Evolutionary conservation across 2,113 vertebrate genomes (phyloP).

Genomic region (Poeciliopsis occidentalis): DNA sequence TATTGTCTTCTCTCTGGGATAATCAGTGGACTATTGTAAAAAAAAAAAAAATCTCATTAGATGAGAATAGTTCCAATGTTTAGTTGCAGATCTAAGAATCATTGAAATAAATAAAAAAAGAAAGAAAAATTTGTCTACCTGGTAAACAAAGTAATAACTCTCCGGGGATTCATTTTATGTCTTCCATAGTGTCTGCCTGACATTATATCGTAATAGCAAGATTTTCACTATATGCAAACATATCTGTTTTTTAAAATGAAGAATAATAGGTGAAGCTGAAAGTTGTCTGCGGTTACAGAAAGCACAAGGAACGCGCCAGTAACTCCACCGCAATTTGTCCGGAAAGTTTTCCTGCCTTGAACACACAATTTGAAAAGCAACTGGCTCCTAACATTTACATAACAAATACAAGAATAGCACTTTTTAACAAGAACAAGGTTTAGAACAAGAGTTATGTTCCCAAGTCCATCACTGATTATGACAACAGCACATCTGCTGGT

Average conservation of each 20-base stretch:
- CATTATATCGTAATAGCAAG: neutral
- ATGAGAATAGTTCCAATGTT: neutral
- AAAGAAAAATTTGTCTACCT: neutral
- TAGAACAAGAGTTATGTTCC: neutral
- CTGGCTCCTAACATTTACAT: neutral
- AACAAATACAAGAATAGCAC: neutral
- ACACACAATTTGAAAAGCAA: too few species aligned
- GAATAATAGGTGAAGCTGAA: too few species aligned
- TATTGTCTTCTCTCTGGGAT: neutral
- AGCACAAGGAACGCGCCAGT: too few species aligned
- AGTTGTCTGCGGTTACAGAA: neutral
- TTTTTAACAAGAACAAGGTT: neutral
- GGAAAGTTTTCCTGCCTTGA: too few species aligned
- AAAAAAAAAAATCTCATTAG: neutral
- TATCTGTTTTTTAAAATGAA: neutral
- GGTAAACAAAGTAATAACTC: neutral
- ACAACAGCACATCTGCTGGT: neutral
- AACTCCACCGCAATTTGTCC: too few species aligned
- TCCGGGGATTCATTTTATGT: neutral
- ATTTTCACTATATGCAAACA: neutral
- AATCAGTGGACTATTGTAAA: neutral
- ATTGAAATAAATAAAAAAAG: neutral
- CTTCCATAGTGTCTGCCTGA: neutral
- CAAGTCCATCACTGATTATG: neutral
- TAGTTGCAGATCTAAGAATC: neutral